These are phyloP conservation scores for Schrankia costaestrigalis DNA, from an alignment of 2,888 invertebrate species.

Conservation along the genomic window DNA sequence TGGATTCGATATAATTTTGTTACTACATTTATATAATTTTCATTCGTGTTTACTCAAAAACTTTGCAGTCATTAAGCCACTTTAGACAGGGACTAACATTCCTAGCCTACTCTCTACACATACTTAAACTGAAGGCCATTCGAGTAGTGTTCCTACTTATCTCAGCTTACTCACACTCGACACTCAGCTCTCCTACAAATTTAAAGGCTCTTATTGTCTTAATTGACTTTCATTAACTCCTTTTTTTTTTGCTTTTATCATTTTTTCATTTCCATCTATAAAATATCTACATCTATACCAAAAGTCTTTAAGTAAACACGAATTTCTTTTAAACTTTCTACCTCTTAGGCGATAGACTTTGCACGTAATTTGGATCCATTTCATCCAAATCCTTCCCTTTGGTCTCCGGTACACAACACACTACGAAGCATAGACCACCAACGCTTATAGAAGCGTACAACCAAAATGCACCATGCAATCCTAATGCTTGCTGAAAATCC, in stretches of 20 bases:
- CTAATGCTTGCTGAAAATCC: slow-evolving; percentile 88
- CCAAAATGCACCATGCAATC: slow-evolving; percentile 93
- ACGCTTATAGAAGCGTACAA: slow-evolving; percentile 91
- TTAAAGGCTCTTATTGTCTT: slow-evolving; percentile 1
- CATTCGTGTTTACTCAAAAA: slow-evolving; percentile 35
- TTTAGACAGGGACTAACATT: slow-evolving; percentile 20
- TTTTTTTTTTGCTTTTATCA: too few relatives aligned
- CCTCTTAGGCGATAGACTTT: slow-evolving; percentile 70
- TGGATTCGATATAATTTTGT: slow-evolving; percentile 62
- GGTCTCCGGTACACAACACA: slow-evolving; percentile 93
- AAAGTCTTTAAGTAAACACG: slow-evolving; percentile 28
- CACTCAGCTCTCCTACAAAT: not conserved
- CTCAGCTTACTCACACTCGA: too few relatives aligned
- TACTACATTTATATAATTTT: slow-evolving; percentile 34
- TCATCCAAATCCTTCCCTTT: slow-evolving; percentile 94
- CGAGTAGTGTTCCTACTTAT: slow-evolving; percentile 9
- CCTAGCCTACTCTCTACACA: slow-evolving; percentile 14
- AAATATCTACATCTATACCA: slow-evolving; percentile 20
- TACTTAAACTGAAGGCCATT: slow-evolving; percentile 7
- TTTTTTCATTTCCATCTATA: not conserved
- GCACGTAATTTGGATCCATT: slow-evolving; percentile 87
- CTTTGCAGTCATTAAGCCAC: slow-evolving; percentile 19
- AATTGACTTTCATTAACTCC: slow-evolving; percentile 5
- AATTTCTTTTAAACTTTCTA: slow-evolving; percentile 37
- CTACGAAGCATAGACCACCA: slow-evolving; percentile 90